These are phyloP conservation scores for Brachionus angularis DNA, from an alignment of 1,140 invertebrate species.

Conservation along the genomic window DNA sequence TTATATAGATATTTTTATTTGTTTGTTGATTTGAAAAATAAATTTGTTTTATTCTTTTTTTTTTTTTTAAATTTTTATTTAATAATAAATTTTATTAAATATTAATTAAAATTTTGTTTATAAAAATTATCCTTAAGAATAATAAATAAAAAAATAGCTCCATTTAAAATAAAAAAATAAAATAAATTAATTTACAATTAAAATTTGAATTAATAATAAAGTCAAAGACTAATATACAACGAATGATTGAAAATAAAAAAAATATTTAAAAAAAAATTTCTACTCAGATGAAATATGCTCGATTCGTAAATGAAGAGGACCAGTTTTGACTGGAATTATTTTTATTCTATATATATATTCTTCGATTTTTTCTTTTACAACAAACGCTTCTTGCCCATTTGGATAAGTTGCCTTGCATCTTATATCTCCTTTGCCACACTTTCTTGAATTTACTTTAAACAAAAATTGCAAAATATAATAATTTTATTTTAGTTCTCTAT, in stretches of 20 bases:
- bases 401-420: slow-evolving; percentile 25
- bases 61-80: no score
- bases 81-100: no score
- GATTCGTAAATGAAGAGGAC: slow-evolving; percentile 25
- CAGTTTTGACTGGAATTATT: slow-evolving; percentile 9
- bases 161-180: no score
- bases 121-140: no score
- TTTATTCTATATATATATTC: slow-evolving; percentile 39
- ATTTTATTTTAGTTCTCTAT: no score
- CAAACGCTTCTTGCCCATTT: slow-evolving; percentile 8
- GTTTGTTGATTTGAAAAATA: neutral
- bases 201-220: no score
- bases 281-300: neutral
- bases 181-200: no score
- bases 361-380: slow-evolving; percentile 22
- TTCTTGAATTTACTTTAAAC: slow-evolving; percentile 29
- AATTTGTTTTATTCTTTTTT: neutral
- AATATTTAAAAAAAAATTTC: no score
- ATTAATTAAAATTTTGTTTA: no score
- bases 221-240: no score
- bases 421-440: slow-evolving; percentile 11
- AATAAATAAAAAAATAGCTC: no score
- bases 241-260: no score
- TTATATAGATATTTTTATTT: neutral
- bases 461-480: neutral